A percentile compares a stretch with the other conserved stretches of the same genome.
These are phyloP conservation scores for Protomyctophum bolini DNA, from an alignment of 2,113 vertebrate species.

Conservation along the genomic window DNA sequence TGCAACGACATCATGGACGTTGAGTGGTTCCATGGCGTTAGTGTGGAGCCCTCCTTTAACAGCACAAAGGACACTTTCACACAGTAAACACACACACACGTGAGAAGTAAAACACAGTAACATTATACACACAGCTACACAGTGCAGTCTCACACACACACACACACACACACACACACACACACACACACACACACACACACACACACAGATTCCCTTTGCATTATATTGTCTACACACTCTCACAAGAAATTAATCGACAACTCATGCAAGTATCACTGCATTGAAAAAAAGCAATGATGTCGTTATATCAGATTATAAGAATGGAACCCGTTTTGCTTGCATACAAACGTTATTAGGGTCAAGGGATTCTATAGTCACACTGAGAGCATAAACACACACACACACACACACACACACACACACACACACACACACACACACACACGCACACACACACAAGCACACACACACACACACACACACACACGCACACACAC, in stretches of 20 bases:
- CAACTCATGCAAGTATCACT: too few species aligned
- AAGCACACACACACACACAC: too few species aligned
- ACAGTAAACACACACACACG: slow-evolving; percentile 31
- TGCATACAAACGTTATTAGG: neutral
- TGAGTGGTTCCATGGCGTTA: slow-evolving; percentile 33
- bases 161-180: neutral
- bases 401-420: too few species aligned
- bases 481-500: too few species aligned
- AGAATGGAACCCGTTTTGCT: too few species aligned
- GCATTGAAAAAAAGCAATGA: too few species aligned
- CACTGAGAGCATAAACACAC: too few species aligned
- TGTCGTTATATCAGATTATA: too few species aligned
- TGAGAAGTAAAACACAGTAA: slow-evolving; percentile 33
- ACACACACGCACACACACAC: too few species aligned
- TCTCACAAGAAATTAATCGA: too few species aligned
- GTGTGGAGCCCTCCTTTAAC: slow-evolving; percentile 40
- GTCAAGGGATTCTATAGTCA: neutral
- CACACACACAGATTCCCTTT: neutral
- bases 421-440: too few species aligned
- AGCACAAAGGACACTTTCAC: slow-evolving; percentile 45
- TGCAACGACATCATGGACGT: slow-evolving; percentile 14
- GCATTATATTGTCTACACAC: too few species aligned
- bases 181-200: neutral
- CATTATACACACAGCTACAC: slow-evolving; percentile 43
- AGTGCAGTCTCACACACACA: slow-evolving; percentile 53